Base-by-base conservation (phyloP, 2,797 vertebrate genomes). In the Limnodromus scolopaceus region DNA sequence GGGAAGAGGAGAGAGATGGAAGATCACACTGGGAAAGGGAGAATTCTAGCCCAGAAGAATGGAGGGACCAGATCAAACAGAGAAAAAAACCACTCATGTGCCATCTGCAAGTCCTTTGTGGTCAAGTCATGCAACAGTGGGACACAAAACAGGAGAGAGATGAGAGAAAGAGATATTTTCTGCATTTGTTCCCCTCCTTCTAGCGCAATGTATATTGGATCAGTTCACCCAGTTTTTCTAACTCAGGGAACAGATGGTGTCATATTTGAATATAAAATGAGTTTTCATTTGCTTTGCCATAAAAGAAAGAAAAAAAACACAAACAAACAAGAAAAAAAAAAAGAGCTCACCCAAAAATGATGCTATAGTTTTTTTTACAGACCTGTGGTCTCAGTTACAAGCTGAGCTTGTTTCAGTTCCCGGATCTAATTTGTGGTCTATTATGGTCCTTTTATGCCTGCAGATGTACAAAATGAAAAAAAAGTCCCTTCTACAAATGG, bases 361-460 rank as follows among this genome's bases (percentile, higher is more conserved):
- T 94, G 91, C 82, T 92, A 55, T 93, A 87, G 96, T 12, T 94
- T 96, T 97, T 97, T 90, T 97, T 87, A 94, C 87, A 97, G 97
- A 95, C 92, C 96, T 95, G 70, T 95, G 96, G 89, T 96, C 96
- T 97, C 89, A 85, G 72, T 96, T 97, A 95, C 96, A 97, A 97
- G 93, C 94, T 79, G 93, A 96, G 92, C 82, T 97, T 85, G 53
- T 96, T 97, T 96, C 96, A 81, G 95, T 96, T 97, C 94, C 90
- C 92, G 95, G 96, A 96, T 96, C 94, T 97, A 97, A 98, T 98
- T 96, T 97, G 96, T 96, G 95, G 93, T 95, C 95, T 96, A 92
- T 61, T 90, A 90, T 78, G 84, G 94, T 96, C 93, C 96, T 97
- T 97, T 97, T 87, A 91, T 96, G 96, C 96, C 96, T 98, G 92